These are phyloP conservation scores for Malacoctenus gilli DNA, from an alignment of 2,797 vertebrate genomes.

Conservation along the genomic window DNA sequence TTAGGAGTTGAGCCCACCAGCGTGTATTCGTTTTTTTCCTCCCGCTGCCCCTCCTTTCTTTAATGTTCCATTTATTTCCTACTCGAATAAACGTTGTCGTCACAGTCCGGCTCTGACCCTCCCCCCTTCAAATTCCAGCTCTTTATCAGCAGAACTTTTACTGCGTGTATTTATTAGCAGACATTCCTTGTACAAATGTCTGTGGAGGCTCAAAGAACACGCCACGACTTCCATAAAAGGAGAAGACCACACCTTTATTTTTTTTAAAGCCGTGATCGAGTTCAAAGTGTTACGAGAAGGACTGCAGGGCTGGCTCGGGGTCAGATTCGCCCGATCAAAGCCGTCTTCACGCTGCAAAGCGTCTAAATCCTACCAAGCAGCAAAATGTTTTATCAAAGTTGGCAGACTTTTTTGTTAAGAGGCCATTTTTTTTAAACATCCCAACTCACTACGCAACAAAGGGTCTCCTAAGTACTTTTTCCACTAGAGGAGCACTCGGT, in stretches of 20 bases:
- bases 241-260: slow-evolving; percentile 63
- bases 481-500: no score
- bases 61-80: slow-evolving; percentile 24
- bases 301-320: background rate
- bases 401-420: no score
- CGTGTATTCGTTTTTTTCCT: background rate
- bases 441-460: no score
- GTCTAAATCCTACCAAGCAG: slow-evolving; percentile 5
- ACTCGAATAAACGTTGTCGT: slow-evolving; percentile 7
- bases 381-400: slow-evolving; percentile 39
- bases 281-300: background rate
- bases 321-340: no score
- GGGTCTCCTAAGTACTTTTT: no score
- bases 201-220: slow-evolving; percentile 59
- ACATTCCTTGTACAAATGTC: slow-evolving; percentile 35
- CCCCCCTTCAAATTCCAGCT: slow-evolving; percentile 53
- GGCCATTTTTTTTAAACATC: no score
- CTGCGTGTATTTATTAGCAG: slow-evolving; percentile 49
- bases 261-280: slow-evolving; percentile 11
- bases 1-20: no score
- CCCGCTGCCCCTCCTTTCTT: slow-evolving; percentile 1
- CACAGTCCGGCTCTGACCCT: slow-evolving; percentile 17
- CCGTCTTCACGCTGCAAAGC: background rate
- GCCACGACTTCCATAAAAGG: slow-evolving; percentile 33
- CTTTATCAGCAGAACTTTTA: slow-evolving; percentile 73